Evolutionary conservation across 2,888 invertebrate species (phyloP).

Genomic region (Halictus ligatus): DNA sequence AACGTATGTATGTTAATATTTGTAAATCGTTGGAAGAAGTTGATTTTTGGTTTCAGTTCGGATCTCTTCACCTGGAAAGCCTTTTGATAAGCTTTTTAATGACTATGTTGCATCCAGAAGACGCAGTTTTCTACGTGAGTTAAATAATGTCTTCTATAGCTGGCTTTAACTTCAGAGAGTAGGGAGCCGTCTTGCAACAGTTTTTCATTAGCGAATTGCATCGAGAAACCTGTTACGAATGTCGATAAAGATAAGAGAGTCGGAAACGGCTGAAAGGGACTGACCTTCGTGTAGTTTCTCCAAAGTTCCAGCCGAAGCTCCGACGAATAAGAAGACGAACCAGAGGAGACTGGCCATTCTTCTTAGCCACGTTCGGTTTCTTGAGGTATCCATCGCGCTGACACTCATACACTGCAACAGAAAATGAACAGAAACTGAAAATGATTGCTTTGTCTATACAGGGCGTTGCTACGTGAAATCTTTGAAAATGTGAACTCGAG

Average conservation of each 20-base stretch:
- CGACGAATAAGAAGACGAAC: slow-evolving; percentile 72
- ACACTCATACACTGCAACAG: slow-evolving; percentile 77
- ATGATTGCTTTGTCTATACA: neutral
- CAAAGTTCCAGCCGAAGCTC: slow-evolving; percentile 78
- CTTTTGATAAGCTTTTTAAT: no score
- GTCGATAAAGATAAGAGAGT: neutral
- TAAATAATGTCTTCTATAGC: neutral
- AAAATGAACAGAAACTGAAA: no score
- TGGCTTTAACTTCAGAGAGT: neutral
- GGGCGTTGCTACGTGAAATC: neutral
- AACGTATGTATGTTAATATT: neutral
- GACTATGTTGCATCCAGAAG: no score
- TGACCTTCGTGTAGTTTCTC: slow-evolving; percentile 83
- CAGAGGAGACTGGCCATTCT: slow-evolving; percentile 75
- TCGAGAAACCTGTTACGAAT: neutral
- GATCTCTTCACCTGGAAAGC: no score
- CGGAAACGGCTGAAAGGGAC: slow-evolving; percentile 43
- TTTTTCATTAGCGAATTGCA: neutral
- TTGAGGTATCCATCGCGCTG: slow-evolving; percentile 78
- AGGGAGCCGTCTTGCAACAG: neutral
- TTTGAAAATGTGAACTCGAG: neutral
- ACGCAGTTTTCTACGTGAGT: neutral
- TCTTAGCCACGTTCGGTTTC: slow-evolving; percentile 72
- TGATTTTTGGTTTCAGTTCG: neutral
- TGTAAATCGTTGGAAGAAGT: neutral